Evolutionary conservation across 2,797 vertebrate genomes (phyloP).

Genomic region (Clarias pachynema): DNA sequence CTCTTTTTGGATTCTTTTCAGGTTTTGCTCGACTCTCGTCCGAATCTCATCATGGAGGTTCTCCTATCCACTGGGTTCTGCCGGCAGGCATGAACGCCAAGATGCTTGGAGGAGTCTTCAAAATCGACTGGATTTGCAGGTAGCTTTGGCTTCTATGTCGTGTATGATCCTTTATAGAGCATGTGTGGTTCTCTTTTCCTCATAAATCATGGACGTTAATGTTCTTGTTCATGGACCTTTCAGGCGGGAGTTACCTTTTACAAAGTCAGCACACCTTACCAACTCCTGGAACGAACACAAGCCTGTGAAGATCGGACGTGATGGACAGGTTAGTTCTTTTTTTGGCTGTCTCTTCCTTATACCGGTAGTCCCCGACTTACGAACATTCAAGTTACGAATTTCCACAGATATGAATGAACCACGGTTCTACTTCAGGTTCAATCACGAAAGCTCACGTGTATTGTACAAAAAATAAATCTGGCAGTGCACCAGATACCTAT

Average conservation of each 20-base stretch:
- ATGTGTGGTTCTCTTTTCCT: not conserved
- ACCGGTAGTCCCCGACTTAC: too few species aligned
- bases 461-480: too few species aligned
- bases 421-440: too few species aligned
- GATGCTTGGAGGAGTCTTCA: slow-evolving; percentile 99
- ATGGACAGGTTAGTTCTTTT: slow-evolving; percentile 88
- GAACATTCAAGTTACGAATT: too few species aligned
- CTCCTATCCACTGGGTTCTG: slow-evolving; percentile 98
- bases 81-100: slow-evolving; percentile 98
- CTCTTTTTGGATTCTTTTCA: slow-evolving; percentile 56
- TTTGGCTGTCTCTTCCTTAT: not conserved
- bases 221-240: slow-evolving; percentile 27
- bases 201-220: not conserved
- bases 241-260: slow-evolving; percentile 95
- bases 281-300: slow-evolving; percentile 99
- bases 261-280: slow-evolving; percentile 92
- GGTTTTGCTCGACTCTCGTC: slow-evolving; percentile 93
- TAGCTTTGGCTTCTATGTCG: slow-evolving; percentile 55
- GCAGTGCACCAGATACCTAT: too few species aligned
- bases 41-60: slow-evolving; percentile 95
- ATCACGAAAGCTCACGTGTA: too few species aligned
- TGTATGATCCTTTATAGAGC: not conserved
- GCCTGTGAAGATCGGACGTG: slow-evolving; percentile 96
- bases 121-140: slow-evolving; percentile 99
- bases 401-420: too few species aligned